These are phyloP conservation scores for Epinotia nisella DNA, from an alignment of 2,888 invertebrate species.

Conservation along the genomic window DNA sequence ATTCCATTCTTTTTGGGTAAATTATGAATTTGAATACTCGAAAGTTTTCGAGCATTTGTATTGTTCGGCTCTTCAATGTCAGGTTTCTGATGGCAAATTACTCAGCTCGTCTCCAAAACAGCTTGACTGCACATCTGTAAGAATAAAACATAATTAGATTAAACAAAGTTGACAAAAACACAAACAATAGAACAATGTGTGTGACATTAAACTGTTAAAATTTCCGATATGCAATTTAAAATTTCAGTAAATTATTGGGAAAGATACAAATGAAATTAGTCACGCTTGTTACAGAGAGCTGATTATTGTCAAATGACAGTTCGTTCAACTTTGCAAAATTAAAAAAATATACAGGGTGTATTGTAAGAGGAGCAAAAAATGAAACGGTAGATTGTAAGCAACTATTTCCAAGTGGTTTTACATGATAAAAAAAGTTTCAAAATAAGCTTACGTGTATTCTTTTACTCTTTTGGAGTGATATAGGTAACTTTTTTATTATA, in stretches of 20 bases:
- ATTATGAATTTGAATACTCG: constrained; percentile 54
- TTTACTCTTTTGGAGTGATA: too few species aligned
- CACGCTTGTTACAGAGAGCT: neutral
- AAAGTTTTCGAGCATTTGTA: constrained; percentile 54
- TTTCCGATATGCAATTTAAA: constrained; percentile 3
- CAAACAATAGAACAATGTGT: constrained; percentile 21
- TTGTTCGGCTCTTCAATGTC: constrained; percentile 48
- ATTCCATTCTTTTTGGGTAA: constrained; percentile 62
- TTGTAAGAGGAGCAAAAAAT: too few species aligned
- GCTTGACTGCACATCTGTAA: constrained; percentile 35
- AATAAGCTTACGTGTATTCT: too few species aligned
- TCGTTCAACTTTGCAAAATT: neutral
- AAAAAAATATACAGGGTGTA: too few species aligned
- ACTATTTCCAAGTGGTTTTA: too few species aligned
- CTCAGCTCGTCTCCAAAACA: constrained; percentile 48
- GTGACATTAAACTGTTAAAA: neutral
- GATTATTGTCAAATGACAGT: neutral
- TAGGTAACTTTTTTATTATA: too few species aligned
- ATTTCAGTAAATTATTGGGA: neutral
- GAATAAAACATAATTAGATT: constrained; percentile 18
- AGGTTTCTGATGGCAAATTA: constrained; percentile 46
- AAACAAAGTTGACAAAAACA: constrained; percentile 10
- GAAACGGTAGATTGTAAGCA: too few species aligned
- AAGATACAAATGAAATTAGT: constrained; percentile 10
- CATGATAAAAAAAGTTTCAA: too few species aligned